phyloP scores from a whole-genome alignment of 2,797 vertebrate species.

The Microchirus variegatus region DNA sequence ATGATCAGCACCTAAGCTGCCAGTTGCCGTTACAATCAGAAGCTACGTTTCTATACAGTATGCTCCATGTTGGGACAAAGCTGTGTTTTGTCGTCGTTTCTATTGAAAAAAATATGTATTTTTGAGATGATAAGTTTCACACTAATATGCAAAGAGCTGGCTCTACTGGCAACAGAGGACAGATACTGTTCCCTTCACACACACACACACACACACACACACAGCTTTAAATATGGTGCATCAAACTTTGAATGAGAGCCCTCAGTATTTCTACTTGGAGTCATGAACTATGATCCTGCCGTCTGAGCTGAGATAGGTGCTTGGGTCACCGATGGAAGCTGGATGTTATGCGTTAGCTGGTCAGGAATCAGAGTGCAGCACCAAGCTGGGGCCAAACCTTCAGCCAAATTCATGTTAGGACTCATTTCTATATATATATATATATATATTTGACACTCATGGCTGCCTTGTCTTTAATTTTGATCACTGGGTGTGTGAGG shows the following conservation, averaged over 20 bases:
- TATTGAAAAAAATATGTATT: conserved; percentile 48
- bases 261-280: conserved; percentile 21
- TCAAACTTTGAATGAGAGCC: conserved; percentile 18
- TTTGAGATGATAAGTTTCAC: conserved; percentile 55
- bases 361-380: conserved; percentile 51
- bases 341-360: conserved; percentile 37
- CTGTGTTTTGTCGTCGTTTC: conserved; percentile 61
- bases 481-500: conserved; percentile 25
- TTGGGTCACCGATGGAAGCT: conserved; percentile 31
- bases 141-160: conserved; percentile 75
- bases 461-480: conserved; percentile 31
- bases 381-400: conserved; percentile 30
- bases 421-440: background rate
- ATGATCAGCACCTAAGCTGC: conserved; percentile 58
- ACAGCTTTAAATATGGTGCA: conserved; percentile 45
- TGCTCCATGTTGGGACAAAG: conserved; percentile 47
- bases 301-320: conserved; percentile 20
- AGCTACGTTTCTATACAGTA: conserved; percentile 47
- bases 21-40: conserved; percentile 70
- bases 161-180: conserved; percentile 63
- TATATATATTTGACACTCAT: background rate
- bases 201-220: conserved; percentile 14
- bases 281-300: conserved; percentile 26
- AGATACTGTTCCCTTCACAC: conserved; percentile 27
- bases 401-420: conserved; percentile 12